Evolutionary conservation across 2,113 vertebrate species (phyloP).

Genomic region (Cettia cetti): DNA sequence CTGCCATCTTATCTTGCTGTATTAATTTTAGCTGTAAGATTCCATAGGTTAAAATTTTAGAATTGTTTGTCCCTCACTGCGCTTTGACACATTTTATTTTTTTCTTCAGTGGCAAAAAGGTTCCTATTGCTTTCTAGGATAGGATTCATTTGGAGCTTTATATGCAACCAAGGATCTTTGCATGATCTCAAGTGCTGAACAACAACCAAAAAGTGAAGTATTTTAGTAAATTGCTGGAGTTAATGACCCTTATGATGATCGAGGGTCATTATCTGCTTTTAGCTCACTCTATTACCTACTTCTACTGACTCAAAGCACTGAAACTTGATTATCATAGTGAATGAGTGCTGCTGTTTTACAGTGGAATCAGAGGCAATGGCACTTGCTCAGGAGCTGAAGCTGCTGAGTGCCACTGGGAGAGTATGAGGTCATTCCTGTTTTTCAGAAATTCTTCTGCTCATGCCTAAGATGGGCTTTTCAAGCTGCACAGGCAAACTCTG

Average conservation of each 20-base stretch:
- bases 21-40: not conserved
- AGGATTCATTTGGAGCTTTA: not conserved
- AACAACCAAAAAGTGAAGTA: not conserved
- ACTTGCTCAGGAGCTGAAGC: not conserved
- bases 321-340: not conserved
- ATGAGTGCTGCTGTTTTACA: not conserved
- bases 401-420: not conserved
- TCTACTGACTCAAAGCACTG: not conserved
- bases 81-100: not conserved
- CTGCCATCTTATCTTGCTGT: not conserved
- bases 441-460: not conserved
- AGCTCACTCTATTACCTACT: not conserved
- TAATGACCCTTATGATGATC: constrained; percentile 19
- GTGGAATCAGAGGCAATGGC: not conserved
- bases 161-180: not conserved
- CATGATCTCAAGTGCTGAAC: not conserved
- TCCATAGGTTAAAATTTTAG: not conserved
- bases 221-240: not conserved
- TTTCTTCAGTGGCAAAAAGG: not conserved
- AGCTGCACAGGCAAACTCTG: not conserved
- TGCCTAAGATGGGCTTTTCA: not conserved
- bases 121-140: not conserved
- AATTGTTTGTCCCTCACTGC: not conserved
- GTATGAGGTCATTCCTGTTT: not conserved
- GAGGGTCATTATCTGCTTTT: not conserved